Conservation (phyloP, 2,888 invertebrate genomes). For the Deilephila elpenor region DNA sequence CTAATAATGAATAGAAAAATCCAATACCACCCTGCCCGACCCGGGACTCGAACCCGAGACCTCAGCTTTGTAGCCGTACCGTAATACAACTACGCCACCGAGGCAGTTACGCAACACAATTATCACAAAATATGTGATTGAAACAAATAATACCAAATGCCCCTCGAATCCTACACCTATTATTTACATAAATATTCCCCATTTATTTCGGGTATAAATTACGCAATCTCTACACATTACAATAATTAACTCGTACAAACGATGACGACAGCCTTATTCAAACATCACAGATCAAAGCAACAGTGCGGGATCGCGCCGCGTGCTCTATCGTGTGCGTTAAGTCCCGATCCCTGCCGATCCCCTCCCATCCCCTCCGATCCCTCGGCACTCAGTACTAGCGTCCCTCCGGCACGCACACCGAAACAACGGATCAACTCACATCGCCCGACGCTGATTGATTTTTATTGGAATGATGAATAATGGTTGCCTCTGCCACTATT, state of each 20-base stretch:
- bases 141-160: too few species aligned
- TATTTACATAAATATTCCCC: too few species aligned
- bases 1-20: too few species aligned
- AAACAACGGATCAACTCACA: conserved; percentile 58
- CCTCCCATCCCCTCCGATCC: neutral
- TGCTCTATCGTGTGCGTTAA: neutral
- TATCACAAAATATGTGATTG: too few species aligned
- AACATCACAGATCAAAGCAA: conserved; percentile 13
- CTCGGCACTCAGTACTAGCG: neutral
- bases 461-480: conserved; percentile 71
- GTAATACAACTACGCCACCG: too few species aligned
- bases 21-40: too few species aligned
- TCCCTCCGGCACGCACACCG: conserved; percentile 46
- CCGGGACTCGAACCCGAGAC: too few species aligned
- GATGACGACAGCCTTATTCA: neutral
- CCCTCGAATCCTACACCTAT: too few species aligned
- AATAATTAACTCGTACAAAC: neutral
- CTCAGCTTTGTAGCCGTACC: too few species aligned
- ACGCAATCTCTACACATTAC: neutral
- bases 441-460: conserved; percentile 75
- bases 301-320: neutral
- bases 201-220: neutral
- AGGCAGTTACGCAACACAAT: too few species aligned
- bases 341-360: conserved; percentile 6
- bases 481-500: conserved; percentile 53